phyloP scores from a whole-genome alignment of 2,797 vertebrate genomes.

The Myotis planiceps region DNA sequence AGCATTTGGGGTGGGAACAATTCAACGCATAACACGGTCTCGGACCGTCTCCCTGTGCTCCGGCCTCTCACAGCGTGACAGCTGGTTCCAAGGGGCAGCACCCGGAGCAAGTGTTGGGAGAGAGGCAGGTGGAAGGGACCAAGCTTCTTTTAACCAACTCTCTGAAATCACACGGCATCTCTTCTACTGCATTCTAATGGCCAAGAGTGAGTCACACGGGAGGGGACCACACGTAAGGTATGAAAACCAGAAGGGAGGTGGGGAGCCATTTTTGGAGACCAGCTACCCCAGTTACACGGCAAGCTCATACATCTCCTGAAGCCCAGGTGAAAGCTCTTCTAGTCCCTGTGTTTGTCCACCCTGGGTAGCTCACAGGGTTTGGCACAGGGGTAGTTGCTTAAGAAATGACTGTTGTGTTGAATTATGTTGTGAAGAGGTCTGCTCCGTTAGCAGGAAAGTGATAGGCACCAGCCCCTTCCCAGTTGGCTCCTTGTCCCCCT shows the following conservation, averaged over 20 bases:
- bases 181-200: background rate
- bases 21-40: background rate
- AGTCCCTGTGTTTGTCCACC: background rate
- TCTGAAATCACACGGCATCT: accelerated
- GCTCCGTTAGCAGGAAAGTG: background rate
- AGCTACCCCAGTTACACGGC: background rate
- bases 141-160: background rate
- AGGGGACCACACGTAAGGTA: no score
- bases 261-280: background rate
- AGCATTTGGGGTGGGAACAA: background rate
- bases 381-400: background rate
- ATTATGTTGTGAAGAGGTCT: background rate
- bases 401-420: background rate
- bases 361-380: background rate
- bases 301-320: background rate
- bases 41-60: background rate
- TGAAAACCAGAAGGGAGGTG: accelerated
- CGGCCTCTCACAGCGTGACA: background rate
- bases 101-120: no score
- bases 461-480: background rate
- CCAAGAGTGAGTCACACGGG: background rate
- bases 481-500: background rate
- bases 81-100: background rate
- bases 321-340: background rate
- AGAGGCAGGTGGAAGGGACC: background rate